Percentiles rank a stretch among this genome's conserved stretches.
phyloP scores from a whole-genome alignment of 2,888 invertebrate species.

The Dyspetes luteomarginatus region DNA sequence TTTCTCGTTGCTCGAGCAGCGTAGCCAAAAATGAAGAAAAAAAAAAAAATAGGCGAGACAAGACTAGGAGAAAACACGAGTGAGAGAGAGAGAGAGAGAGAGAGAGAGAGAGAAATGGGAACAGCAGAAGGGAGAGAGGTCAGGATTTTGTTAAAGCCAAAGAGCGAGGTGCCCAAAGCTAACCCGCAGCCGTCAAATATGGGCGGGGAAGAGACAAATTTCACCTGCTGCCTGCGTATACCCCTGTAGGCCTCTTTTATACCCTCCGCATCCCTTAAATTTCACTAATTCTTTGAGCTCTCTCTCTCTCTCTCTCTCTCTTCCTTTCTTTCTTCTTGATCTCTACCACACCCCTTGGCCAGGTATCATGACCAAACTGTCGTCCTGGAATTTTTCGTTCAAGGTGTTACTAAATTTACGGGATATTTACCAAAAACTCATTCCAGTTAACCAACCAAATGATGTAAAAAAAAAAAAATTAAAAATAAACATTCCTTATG shows the following conservation, averaged over 20 bases:
- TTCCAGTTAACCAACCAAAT: not conserved
- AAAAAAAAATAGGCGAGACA: constrained; percentile 12
- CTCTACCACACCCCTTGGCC: constrained; percentile 67
- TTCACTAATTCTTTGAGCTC: constrained; percentile 72
- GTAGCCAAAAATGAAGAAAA: constrained; percentile 31
- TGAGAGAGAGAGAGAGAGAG: constrained; percentile 46
- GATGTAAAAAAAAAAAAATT: not conserved
- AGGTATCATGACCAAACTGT: constrained; percentile 51
- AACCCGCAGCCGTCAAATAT: constrained; percentile 79
- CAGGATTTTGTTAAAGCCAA: constrained; percentile 73
- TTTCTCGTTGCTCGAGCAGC: constrained; percentile 30
- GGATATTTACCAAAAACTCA: constrained; percentile 3
- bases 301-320: constrained; percentile 54
- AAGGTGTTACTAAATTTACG: constrained; percentile 36
- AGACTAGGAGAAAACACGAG: constrained; percentile 7
- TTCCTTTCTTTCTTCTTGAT: constrained; percentile 56
- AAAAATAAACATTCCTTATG: not conserved
- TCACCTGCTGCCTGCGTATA: constrained; percentile 76
- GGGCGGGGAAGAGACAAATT: constrained; percentile 75
- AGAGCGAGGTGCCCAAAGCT: constrained; percentile 74
- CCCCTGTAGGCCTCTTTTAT: constrained; percentile 59
- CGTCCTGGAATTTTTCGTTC: constrained; percentile 29
- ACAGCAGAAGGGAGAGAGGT: constrained; percentile 61
- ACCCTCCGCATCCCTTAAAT: constrained; percentile 71
- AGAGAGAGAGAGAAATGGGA: not conserved